A percentile compares a stretch with the other conserved stretches of the same genome.
These are phyloP conservation scores for Lipotes vexillifer DNA, from an alignment of 2,113 vertebrate species.

Conservation along the genomic window DNA sequence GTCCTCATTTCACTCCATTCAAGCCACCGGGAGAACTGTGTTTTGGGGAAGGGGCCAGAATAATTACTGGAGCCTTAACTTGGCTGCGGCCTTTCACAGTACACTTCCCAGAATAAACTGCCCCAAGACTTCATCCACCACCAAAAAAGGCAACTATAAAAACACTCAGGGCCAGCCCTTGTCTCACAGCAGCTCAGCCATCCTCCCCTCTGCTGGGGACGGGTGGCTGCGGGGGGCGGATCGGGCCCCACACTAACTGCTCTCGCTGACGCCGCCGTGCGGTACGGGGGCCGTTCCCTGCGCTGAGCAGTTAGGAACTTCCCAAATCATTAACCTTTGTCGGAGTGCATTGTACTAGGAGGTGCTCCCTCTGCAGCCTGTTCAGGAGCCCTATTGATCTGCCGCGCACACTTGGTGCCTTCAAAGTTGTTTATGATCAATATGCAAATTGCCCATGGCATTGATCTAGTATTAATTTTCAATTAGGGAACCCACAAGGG, in stretches of 20 bases:
- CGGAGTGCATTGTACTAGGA: conserved; percentile 81
- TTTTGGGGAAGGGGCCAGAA: conserved; percentile 46
- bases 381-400: conserved; percentile 94
- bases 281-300: not conserved
- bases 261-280: not conserved
- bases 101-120: conserved; percentile 73
- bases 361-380: conserved; percentile 85
- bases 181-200: not conserved
- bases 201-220: not conserved
- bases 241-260: not conserved
- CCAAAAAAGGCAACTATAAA: conserved; percentile 67
- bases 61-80: not conserved
- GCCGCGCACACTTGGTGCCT: conserved; percentile 94
- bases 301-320: not conserved
- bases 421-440: conserved; percentile 99
- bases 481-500: conserved; percentile 99
- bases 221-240: not conserved
- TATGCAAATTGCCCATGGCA: conserved; percentile 98
- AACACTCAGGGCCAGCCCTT: not conserved
- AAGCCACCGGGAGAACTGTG: not conserved
- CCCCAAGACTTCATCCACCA: conserved; percentile 69
- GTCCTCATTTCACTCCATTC: not conserved
- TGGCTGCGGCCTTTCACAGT: conserved; percentile 48
- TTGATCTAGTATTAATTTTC: conserved; percentile 99
- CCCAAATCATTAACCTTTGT: conserved; percentile 85